phyloP scores from a whole-genome alignment of 2,888 invertebrate species.

The Thecophora atra region DNA sequence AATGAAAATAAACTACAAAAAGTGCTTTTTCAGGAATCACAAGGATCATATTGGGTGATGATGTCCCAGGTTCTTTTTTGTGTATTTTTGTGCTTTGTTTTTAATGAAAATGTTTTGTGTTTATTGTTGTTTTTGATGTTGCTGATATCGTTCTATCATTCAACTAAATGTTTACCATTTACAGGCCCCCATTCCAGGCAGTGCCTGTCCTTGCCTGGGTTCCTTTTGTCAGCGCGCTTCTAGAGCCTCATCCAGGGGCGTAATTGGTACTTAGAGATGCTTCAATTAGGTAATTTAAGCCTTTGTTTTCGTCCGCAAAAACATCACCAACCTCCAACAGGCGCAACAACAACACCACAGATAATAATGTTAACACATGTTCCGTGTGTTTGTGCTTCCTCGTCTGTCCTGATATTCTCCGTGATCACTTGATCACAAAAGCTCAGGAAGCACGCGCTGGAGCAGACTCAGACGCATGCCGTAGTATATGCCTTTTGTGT shows the following conservation, averaged over 20 bases:
- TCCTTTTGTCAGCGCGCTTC: neutral
- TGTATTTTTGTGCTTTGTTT: neutral
- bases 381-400: neutral
- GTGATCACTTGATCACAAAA: conserved; percentile 23
- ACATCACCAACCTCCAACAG: neutral
- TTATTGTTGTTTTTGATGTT: neutral
- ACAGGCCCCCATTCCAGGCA: neutral
- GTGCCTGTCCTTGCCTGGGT: neutral
- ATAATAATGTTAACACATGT: conserved; percentile 27
- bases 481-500: neutral
- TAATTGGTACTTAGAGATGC: conserved; percentile 43
- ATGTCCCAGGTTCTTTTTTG: neutral
- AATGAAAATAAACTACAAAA: neutral
- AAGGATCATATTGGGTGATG: neutral
- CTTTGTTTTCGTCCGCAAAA: conserved; percentile 23
- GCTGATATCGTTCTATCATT: conserved; percentile 7
- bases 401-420: neutral
- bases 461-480: too few relatives aligned
- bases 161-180: conserved; percentile 7
- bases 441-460: conserved; percentile 6
- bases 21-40: neutral
- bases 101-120: too few relatives aligned
- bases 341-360: neutral
- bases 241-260: conserved; percentile 19
- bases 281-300: conserved; percentile 57